Evolutionary conservation across 2,888 invertebrate genomes (phyloP), one percentile per base, ranked within the genome.

Genomic region (Volucella bombylans): DNA sequence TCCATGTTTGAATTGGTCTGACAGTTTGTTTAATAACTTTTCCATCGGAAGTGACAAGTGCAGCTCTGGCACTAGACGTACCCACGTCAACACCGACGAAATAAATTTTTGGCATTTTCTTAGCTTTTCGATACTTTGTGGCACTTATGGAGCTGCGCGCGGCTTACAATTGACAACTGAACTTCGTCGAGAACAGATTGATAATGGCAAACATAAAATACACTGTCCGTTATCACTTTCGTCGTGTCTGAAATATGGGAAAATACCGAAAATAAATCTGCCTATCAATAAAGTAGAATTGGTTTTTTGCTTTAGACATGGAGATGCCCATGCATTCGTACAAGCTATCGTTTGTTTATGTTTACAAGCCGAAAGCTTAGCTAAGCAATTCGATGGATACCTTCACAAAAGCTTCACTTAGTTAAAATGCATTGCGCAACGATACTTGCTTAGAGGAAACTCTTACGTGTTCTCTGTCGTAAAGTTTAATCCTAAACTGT

Each of bases 61-160:
- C 98, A 8, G 97, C 97, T 87, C 99, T 93, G 0, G 94, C 97
- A 92, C 98, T 98, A 12, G 96, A 96, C 1, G 97, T 97, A 6
- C 99, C 99, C 49, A 98, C 98, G 92, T 99, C 99, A 11, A 98
- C 96, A 77, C 97, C 97, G 89, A 97, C 93, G 90, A 96, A 96
- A 90, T 94, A 95, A 15, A 88, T 86, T 72, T 86, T 73, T 23
- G 90, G 86, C 91, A 90, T 90, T 38, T 38, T 31, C 47, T 14
- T 8, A n/a, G 50, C 0, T 18, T 15, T 10, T 49, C 43, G 23
- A 1, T 23, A 23, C 4, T 64, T 62, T 2, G 8, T 57, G 31
- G 2, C 18, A 14, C 14, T 39, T 9, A 14, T 39, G 4, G 6
- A 15, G 31, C 31, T 31, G 31, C 31, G 10, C 15, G 4, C 31